phyloP scores from a whole-genome alignment of 92 coral and sea anemone species.

The Paragorgia papillata region DNA sequence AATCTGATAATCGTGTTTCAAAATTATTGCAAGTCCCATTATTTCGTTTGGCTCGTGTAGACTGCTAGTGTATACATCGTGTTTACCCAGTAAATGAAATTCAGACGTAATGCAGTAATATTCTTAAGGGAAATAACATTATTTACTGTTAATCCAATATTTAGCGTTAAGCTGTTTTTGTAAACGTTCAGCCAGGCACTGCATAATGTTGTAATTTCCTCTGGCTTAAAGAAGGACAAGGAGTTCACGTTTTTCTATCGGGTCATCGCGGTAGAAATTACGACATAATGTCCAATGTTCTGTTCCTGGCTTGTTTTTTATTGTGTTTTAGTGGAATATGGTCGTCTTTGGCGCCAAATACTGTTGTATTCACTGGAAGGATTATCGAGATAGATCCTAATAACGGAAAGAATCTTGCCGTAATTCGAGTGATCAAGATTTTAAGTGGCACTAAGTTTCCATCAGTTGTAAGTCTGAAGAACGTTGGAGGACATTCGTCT shows the following conservation, averaged over 20 bases:
- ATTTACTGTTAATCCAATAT: not conserved
- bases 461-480: conserved; percentile 10
- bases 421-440: not conserved
- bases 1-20: no score
- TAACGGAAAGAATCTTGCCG: not conserved
- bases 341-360: conserved; percentile 10
- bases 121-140: not conserved
- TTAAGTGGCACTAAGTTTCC: not conserved
- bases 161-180: not conserved
- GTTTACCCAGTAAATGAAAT: no score
- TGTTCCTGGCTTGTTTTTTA: not conserved
- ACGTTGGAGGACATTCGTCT: not conserved
- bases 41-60: no score
- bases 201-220: not conserved
- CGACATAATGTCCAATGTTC: not conserved
- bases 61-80: no score
- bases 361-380: conserved; percentile 17
- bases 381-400: not conserved
- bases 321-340: not conserved
- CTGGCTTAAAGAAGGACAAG: not conserved
- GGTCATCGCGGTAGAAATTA: not conserved
- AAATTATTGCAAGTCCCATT: no score
- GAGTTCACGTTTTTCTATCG: not conserved
- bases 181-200: not conserved
- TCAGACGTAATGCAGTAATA: not conserved